A percentile compares a stretch with the other conserved stretches of the same genome.
Evolutionary conservation across 1,140 invertebrate species (phyloP).

Genomic region (Drosophila grimshawi): DNA sequence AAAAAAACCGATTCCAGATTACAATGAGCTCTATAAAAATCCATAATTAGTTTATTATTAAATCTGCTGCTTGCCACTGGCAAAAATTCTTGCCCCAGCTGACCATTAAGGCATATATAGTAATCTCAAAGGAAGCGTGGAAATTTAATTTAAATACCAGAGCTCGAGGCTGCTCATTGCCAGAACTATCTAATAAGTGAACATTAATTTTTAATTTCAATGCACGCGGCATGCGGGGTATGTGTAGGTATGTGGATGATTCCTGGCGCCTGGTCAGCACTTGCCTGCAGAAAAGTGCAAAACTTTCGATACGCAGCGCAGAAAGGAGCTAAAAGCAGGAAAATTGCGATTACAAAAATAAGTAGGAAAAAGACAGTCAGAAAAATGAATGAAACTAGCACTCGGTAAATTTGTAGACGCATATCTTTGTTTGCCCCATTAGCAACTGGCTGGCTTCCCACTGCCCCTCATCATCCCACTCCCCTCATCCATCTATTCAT

Average conservation of each 20-base stretch:
- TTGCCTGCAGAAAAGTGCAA: constrained; percentile 22
- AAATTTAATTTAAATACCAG: constrained; percentile 51
- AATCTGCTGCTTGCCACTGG: constrained; percentile 12
- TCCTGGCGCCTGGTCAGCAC: constrained; percentile 22
- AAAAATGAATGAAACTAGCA: constrained; percentile 38
- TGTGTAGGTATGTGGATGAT: constrained; percentile 13
- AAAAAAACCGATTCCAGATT: too few relatives aligned
- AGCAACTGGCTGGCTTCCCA: constrained; percentile 9
- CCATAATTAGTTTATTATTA: neutral
- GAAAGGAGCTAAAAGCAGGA: constrained; percentile 15
- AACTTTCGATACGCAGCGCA: constrained; percentile 11
- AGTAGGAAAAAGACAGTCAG: neutral
- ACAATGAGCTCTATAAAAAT: neutral
- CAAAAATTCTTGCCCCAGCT: neutral
- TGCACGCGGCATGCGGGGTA: neutral
- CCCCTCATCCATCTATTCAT: neutral
- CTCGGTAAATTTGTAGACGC: constrained; percentile 74
- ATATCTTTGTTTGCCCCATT: constrained; percentile 65
- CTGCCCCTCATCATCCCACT: neutral
- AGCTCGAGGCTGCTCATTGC: constrained; percentile 11
- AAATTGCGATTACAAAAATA: neutral
- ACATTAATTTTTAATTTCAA: constrained; percentile 70
- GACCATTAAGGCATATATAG: neutral
- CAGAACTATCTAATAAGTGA: constrained; percentile 47
- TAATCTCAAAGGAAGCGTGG: constrained; percentile 11